Evolutionary conservation across 2,797 vertebrate species (phyloP), one percentile per base, ranked within the genome.

Genomic region (Threskiornis aethiopicus): DNA sequence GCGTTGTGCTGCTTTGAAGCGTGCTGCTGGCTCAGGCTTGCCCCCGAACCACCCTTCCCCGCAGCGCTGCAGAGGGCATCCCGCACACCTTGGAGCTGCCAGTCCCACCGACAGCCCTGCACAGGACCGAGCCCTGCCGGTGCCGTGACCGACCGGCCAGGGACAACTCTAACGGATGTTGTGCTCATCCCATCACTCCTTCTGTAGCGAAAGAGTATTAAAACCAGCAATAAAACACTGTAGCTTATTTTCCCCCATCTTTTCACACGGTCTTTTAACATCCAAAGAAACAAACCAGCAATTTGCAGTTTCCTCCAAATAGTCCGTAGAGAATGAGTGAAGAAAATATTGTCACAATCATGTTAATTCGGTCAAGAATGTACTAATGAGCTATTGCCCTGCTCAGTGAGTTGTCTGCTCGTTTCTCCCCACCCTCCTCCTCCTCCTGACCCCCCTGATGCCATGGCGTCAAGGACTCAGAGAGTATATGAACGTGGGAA

Each of bases 241-340:
- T 6, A 5, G 31, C 6, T 65, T 35, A 16, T 57, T 69, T 58
- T 7, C 0, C 47, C 73, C 70, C 14, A 1, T n/a, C 16, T 57
- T 87, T 67, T 73, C 69, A 22, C 28, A 0, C 2, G 2, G 3
- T 72, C 41, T 88, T 87, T 80, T 71, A 47, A 71, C 21, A 16
- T 9, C 29, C 7, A n/a, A 76, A 91, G 84, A 94, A 93, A 78
- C 88, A 96, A 97, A 91, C 46, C 87, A 18, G 80, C 94, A 90
- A 97, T 96, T 95, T 93, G 89, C 90, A 83, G 51, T 81, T 97
- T 96, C 96, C 80, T 84, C 91, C 89, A 80, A 84, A 78, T 62
- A 84, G 91, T 76, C 91, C 2, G 1, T 17, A 35, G 66, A 82
- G 70, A 65, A 87, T 6, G 46, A 90, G 75, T 1, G 29, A 81